Conservation (phyloP, 2,797 vertebrate genomes). For the Phoebastria nigripes region DNA sequence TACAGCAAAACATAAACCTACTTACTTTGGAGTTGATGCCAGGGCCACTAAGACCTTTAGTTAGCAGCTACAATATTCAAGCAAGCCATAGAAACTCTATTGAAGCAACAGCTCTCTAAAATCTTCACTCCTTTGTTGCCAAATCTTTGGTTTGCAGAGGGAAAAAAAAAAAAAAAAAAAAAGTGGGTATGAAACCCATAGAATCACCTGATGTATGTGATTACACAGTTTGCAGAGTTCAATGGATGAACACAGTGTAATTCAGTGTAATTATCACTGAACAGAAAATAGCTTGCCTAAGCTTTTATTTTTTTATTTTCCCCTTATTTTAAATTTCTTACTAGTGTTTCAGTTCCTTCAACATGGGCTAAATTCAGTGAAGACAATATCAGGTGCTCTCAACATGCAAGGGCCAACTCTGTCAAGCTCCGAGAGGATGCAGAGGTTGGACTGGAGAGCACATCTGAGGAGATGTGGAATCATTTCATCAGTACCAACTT, state of each 20-base stretch:
- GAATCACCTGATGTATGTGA: background rate
- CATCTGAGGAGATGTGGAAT: conserved; percentile 70
- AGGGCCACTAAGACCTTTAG: background rate
- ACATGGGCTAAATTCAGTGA: conserved; percentile 70
- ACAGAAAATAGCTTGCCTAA: background rate
- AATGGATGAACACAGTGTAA: background rate
- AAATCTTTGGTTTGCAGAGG: background rate
- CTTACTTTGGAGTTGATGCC: background rate
- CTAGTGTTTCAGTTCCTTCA: conserved; percentile 55
- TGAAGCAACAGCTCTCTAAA: background rate
- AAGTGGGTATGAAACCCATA: background rate
- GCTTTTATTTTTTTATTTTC: background rate
- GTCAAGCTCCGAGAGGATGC: conserved; percentile 65
- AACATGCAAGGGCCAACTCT: conserved; percentile 65
- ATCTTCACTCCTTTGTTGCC: background rate
- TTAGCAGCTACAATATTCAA: background rate
- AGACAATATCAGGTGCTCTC: conserved; percentile 70
- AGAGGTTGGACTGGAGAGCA: conserved; percentile 36
- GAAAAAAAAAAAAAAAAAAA: background rate
- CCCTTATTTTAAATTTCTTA: background rate
- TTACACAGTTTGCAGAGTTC: background rate
- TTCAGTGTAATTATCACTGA: background rate
- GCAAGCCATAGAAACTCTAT: background rate
- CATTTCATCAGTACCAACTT: conserved; percentile 66
- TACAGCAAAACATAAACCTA: background rate